Evolutionary conservation across 2,797 vertebrate genomes (phyloP).

Genomic region (Hippocampus kuda): DNA sequence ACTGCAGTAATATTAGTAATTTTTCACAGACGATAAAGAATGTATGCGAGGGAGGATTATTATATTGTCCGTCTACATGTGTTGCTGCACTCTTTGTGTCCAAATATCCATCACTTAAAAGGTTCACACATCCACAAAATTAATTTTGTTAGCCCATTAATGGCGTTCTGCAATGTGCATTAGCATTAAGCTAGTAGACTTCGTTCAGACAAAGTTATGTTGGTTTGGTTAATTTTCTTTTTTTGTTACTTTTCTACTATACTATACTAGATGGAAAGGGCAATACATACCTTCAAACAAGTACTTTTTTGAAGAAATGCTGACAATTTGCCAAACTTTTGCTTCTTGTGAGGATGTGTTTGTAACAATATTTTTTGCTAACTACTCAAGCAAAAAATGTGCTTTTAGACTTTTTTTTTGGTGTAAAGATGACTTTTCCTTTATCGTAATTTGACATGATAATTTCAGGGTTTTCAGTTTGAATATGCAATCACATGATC

Average conservation of each 20-base stretch:
- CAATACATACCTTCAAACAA: neutral
- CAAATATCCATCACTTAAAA: neutral
- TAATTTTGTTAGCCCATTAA: neutral
- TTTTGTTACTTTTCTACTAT: neutral
- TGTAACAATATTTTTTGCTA: too few relatives aligned
- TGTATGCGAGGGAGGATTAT: too few relatives aligned
- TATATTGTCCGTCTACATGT: neutral
- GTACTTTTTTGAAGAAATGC: neutral
- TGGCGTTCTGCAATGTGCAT: neutral
- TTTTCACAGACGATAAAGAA: too few relatives aligned
- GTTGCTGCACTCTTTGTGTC: neutral
- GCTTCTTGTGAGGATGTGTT: too few relatives aligned
- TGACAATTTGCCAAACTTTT: too few relatives aligned
- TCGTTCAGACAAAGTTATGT: neutral
- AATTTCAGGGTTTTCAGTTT: neutral
- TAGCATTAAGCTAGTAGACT: neutral
- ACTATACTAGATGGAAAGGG: neutral
- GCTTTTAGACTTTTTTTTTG: too few relatives aligned
- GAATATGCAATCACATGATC: neutral
- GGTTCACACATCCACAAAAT: too few relatives aligned
- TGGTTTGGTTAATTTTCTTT: neutral
- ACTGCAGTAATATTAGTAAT: too few relatives aligned
- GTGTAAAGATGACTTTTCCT: neutral
- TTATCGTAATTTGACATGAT: neutral
- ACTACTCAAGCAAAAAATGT: too few relatives aligned